A percentile compares a stretch with the other conserved stretches of the same genome.
Conservation (phyloP, 2,113 vertebrate species). For the Megaceryle maxima region DNA sequence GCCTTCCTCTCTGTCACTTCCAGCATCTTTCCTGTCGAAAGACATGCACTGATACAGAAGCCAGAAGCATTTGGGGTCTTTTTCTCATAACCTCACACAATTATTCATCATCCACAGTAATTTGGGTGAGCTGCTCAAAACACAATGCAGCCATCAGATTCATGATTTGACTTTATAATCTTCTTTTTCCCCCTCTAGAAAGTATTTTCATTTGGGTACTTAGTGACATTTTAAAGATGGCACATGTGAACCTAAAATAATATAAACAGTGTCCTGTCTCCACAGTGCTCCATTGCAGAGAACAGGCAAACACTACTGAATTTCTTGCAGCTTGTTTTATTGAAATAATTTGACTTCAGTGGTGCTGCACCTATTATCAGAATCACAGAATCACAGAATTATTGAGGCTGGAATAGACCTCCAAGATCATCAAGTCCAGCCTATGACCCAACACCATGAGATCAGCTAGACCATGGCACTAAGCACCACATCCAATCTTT, state of each 20-base stretch:
- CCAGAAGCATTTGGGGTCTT: accelerated
- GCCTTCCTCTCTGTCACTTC: background rate
- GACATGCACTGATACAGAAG: background rate
- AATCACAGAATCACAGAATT: too few relatives aligned
- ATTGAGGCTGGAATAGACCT: too few relatives aligned
- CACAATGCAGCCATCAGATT: background rate
- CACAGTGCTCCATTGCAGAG: background rate
- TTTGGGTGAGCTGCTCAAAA: background rate
- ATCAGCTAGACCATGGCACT: too few relatives aligned
- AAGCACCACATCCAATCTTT: too few relatives aligned
- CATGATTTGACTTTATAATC: background rate
- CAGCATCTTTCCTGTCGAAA: background rate
- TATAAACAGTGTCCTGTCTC: background rate
- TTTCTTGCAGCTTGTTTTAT: background rate
- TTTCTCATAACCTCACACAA: background rate
- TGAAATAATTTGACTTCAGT: background rate
- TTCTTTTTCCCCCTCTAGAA: background rate
- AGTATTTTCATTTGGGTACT: background rate
- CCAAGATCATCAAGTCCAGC: too few relatives aligned
- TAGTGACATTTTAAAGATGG: background rate
- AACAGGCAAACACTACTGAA: accelerated
- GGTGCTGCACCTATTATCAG: background rate
- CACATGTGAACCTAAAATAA: background rate
- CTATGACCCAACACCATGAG: too few relatives aligned
- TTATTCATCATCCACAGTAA: background rate